phyloP scores from a whole-genome alignment of 2,888 invertebrate species.

The Drosophila diplacantha region DNA sequence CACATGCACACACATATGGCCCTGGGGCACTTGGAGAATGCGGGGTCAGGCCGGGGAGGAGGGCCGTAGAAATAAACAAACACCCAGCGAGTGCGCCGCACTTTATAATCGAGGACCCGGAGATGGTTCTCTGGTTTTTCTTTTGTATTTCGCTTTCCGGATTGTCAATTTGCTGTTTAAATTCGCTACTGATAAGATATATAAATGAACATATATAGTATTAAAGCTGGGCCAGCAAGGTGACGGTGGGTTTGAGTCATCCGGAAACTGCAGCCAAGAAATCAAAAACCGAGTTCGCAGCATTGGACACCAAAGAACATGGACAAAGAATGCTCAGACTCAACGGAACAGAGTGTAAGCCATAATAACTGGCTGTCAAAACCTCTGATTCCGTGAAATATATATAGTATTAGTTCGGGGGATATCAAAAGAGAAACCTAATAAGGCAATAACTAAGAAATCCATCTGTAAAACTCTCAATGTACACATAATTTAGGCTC shows the following conservation, averaged over 20 bases:
- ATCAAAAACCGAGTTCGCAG: slow-evolving; percentile 4
- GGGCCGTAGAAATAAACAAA: slow-evolving; percentile 16
- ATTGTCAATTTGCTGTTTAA: slow-evolving; percentile 17
- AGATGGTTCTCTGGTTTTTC: slow-evolving; percentile 2
- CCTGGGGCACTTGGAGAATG: neutral
- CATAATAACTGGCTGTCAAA: neutral
- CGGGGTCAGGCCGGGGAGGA: slow-evolving; percentile 5
- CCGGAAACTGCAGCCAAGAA: slow-evolving; percentile 10
- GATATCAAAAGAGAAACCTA: neutral
- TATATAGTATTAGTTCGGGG: too few relatives aligned
- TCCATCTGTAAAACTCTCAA: neutral
- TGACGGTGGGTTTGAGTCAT: slow-evolving; percentile 11
- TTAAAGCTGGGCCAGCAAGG: neutral
- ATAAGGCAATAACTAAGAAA: neutral
- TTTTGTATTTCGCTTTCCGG: slow-evolving; percentile 1
- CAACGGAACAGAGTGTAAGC: neutral
- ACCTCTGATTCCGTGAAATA: too few relatives aligned
- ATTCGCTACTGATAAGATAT: slow-evolving; percentile 19
- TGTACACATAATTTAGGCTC: neutral
- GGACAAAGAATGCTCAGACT: slow-evolving; percentile 1
- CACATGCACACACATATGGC: neutral
- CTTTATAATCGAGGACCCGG: slow-evolving; percentile 8
- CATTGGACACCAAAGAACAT: neutral
- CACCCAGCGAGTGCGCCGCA: slow-evolving; percentile 8
- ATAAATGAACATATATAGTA: neutral